Evolutionary conservation across 1,140 invertebrate genomes (phyloP).

Genomic region (Phymastichus coffea): DNA sequence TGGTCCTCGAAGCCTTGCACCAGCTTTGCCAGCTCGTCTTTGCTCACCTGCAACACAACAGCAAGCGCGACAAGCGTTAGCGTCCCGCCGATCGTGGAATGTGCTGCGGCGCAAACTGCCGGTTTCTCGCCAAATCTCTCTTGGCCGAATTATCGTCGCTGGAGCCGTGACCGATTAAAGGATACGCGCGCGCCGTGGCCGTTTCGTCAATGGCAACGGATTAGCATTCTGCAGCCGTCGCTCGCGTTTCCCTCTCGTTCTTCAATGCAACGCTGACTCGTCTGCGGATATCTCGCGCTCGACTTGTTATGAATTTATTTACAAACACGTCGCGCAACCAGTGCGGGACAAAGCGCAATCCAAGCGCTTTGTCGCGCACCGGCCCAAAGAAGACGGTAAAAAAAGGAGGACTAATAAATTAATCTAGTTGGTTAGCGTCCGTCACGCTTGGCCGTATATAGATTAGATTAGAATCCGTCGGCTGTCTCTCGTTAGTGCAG

Average conservation of each 20-base stretch:
- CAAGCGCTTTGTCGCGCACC: not conserved
- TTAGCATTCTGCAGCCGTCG: not conserved
- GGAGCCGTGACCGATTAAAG: not conserved
- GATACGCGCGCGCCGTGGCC: not conserved
- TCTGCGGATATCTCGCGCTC: too few species aligned
- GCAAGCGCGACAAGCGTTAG: too few species aligned
- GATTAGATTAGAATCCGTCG: slow-evolving; percentile 19
- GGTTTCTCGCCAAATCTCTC: too few species aligned
- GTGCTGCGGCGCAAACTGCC: too few species aligned
- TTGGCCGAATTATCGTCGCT: slow-evolving; percentile 1
- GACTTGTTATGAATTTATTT: too few species aligned
- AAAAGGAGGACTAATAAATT: too few species aligned
- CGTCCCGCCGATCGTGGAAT: too few species aligned
- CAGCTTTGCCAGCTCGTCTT: slow-evolving; percentile 84
- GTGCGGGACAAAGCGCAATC: too few species aligned
- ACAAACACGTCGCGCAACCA: too few species aligned
- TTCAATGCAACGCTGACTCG: too few species aligned
- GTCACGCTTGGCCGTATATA: not conserved
- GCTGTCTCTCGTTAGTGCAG: slow-evolving; percentile 5
- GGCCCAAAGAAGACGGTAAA: too few species aligned
- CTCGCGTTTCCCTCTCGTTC: not conserved
- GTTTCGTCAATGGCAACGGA: not conserved
- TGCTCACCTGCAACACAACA: slow-evolving; percentile 72
- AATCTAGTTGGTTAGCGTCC: too few species aligned
- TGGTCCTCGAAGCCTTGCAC: slow-evolving; percentile 84